Evolutionary conservation across 2,888 invertebrate genomes (phyloP), one percentile per base, ranked within the genome.

Genomic region (Oxytorus armatus): DNA sequence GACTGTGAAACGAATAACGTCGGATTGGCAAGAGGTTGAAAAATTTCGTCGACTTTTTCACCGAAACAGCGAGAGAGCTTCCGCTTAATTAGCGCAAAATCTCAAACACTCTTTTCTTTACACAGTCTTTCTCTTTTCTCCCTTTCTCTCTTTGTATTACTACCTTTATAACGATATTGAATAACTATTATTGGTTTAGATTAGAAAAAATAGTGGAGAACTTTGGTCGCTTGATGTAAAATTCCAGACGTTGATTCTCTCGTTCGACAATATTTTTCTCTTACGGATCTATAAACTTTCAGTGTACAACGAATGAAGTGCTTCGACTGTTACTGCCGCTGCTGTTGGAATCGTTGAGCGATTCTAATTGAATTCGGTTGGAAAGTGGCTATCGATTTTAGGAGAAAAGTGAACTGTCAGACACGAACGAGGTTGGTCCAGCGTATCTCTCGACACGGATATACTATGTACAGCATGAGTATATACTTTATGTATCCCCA

Each of bases 1-100:
- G 78, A 84, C 79, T 79, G 83, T 84, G 74, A 80, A 79, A 81
- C 82, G 78, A 77, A 80, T 81, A 79, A 73, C 61, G 18, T 47
- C 36, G 25, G 11, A 7, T n/a, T 16, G 29, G 51, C 18, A 18
- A 29, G 29, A 39, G 55, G 42, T 73, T 42, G 42, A 65, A 73
- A 65, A 69, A 57, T 77, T 44, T 39, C 68, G 61, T 47, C 29
- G 69, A 51, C 63, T 80, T 69, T 33, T 66, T 25, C 29, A 18
- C 44, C n/a, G 55, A 59, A 29, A 18, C 33, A 44, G 69, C 42
- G 33, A 39, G 11, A 47, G 51, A 63, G 49, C 29, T 77, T 73
- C 49, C 69, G 72, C 73, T 80, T 73, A 73, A 80, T 77, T 73
- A 73, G 59, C 18, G 42, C 59, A 29, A 59, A 75, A 70, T 53